Base-by-base conservation (phyloP, 2,888 invertebrate genomes). In the Apotomis betuletana region DNA sequence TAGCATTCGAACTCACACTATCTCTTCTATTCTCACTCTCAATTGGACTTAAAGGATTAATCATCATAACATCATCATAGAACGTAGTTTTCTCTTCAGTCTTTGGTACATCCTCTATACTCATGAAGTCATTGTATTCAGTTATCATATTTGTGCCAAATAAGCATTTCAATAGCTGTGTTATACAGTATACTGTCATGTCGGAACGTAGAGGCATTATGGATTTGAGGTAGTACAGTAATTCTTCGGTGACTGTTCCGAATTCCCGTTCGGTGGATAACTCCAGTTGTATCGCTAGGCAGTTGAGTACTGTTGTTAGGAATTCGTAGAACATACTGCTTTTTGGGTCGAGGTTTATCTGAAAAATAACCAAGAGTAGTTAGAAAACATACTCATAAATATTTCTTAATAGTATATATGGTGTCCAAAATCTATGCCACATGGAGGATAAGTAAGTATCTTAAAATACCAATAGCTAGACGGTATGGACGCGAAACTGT, bases 341-440 rank as follows among this genome's bases (percentile, higher is more conserved):
- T 79, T 96, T 95, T 51, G 95, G 94, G 80, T 97, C 97, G 78
- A 98, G 92, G 60, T 97, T 97, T 81, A 96, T 95, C 96, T 96
- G 90, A 65, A 82, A 92, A 81, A 70, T 77, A 74, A 75, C 81
- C 2, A 96, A 96, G 80, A 96, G 92, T 64, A 44, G 44, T 44
- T 6, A 44, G 44, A 44, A 44, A 44, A 44, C 4, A 6, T 44
- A 8, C 44, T 44, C 5, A 44, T 8, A 15, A 15, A 15, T 15
- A 15, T 15, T 15, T 15, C 15, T 15, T 15, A 15, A 15, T 15
- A 15, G 0, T 15, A 15, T 15, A 15, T 15, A 15, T 0, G 15
- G 15, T 15, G 15, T 15, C 15, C 15, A 15, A 15, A 15, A 15
- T 15, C 15, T 15, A 15, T 15, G 15, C 15, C 15, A 15, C 15